Evolutionary conservation across 2,113 vertebrate genomes (phyloP).

Genomic region (Trogon melanurus): DNA sequence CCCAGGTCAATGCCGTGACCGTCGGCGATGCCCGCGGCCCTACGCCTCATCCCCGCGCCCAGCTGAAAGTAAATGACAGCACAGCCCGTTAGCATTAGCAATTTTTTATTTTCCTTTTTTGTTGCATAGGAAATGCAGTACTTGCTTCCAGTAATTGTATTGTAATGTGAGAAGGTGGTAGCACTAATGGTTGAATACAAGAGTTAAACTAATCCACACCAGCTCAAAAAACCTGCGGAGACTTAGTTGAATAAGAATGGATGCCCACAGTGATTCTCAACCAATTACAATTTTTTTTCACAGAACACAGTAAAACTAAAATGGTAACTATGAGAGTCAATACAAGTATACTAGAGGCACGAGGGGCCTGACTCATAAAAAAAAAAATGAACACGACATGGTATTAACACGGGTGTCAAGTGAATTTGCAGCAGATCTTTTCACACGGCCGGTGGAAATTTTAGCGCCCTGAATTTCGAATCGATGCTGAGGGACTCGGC

Average conservation of each 20-base stretch:
- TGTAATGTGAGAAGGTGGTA: conserved; percentile 92
- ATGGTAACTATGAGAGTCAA: conserved; percentile 88
- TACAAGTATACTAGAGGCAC: conserved; percentile 95
- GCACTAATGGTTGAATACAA: conserved; percentile 90
- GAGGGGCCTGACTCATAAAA: conserved; percentile 87
- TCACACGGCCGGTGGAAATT: conserved; percentile 53
- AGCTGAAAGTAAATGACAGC: conserved; percentile 55
- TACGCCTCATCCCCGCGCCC: neutral
- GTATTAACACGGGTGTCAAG: conserved; percentile 80
- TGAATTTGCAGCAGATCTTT: conserved; percentile 68
- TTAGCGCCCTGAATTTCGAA: conserved; percentile 30
- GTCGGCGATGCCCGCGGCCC: neutral
- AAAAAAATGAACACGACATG: conserved; percentile 70
- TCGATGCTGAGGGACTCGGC: neutral
- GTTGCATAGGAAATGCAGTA: conserved; percentile 99
- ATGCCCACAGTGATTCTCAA: conserved; percentile 90
- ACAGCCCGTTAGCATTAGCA: conserved; percentile 87
- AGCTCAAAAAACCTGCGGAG: conserved; percentile 88
- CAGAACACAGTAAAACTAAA: conserved; percentile 85
- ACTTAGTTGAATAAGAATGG: conserved; percentile 88
- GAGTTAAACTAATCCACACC: conserved; percentile 90
- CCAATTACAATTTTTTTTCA: conserved; percentile 88
- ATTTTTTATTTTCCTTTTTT: conserved; percentile 95
- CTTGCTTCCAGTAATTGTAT: conserved; percentile 98
- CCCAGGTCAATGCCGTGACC: neutral